Evolutionary conservation across 1,140 invertebrate genomes (phyloP), one percentile per base, ranked within the genome.

Genomic region (Vanessa atalanta): DNA sequence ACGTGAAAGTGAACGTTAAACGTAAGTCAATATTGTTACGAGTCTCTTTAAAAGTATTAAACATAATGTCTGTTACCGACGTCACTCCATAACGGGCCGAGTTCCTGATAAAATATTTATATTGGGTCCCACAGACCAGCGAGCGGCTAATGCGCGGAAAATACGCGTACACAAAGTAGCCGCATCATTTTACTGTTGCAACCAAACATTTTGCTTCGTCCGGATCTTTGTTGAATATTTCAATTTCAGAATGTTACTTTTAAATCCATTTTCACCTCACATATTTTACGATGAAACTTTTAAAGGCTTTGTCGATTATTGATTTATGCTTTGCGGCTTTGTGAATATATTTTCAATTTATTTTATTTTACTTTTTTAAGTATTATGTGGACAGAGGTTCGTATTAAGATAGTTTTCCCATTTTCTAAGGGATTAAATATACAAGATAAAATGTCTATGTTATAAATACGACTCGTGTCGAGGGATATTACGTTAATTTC

Each of bases 31-130:
- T 2, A 57, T 16, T 57, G 8, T n/a, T 53, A 16, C 15, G n/a
- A 20, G n/a, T 53, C 3, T 20, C 15, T 53, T 15, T 26, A 60
- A 60, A 60, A 60, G 31, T 13, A 60, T 11, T 26, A 60, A 12
- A 26, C 8, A 12, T 12, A 12, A 15, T 7, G 23, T 60, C 55
- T 60, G 57, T 15, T 61, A 12, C 57, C 14, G 57, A 61, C 57
- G 12, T 37, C 31, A 37, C 23, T 61, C 12, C 14, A 61, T 14
- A 61, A 0, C 57, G 57, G 23, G 20, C 20, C 2, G 26, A 61
- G 31, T 57, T 64, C 13, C 75, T 66, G 81, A 85, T 88, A 84
- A 85, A 89, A 88, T 89, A 89, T 89, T 86, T 84, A 88, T 72
- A 82, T 67, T 77, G 72, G 63, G 65, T 43, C 43, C 16, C 26